These are phyloP conservation scores for Nemopilema nomurai DNA, from an alignment of 30 jellyfish, hydroid and myxozoan species.

Conservation along the genomic window DNA sequence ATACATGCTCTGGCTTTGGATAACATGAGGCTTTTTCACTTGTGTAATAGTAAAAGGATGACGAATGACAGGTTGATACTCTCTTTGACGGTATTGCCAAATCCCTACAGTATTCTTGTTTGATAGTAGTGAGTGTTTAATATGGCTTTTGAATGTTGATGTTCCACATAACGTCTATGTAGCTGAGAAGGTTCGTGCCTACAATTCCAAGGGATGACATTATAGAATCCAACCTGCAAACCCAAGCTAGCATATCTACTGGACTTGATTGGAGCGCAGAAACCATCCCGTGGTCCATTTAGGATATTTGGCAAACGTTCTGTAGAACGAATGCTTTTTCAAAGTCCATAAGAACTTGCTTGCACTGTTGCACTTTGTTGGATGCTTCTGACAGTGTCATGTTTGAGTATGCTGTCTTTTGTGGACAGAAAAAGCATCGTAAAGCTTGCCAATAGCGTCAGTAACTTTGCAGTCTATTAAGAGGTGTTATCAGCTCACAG, in stretches of 20 bases:
- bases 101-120: conserved; percentile 42
- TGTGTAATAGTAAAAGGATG: conserved; percentile 41
- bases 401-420: conserved; percentile 31
- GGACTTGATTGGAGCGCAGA: conserved; percentile 25
- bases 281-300: conserved; percentile 52
- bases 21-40: conserved; percentile 2
- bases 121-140: conserved; percentile 30
- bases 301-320: conserved; percentile 22
- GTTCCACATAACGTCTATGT: conserved; percentile 34
- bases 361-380: conserved; percentile 24
- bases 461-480: conserved; percentile 29
- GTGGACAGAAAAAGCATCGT: conserved; percentile 22
- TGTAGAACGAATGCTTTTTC: conserved; percentile 38
- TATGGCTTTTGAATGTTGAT: conserved; percentile 41
- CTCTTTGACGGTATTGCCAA: conserved; percentile 31
- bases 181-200: conserved; percentile 41
- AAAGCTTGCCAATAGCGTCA: conserved; percentile 44
- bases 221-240: conserved; percentile 39
- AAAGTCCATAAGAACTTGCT: conserved; percentile 21
- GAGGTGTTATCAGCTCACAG: conserved; percentile 44
- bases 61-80: conserved; percentile 30
- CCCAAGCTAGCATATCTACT: conserved; percentile 45
- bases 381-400: conserved; percentile 46
- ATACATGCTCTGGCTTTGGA: conserved; percentile 45
- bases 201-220: conserved; percentile 36